These are phyloP conservation scores for Anguilla japonica DNA, from an alignment of 2,113 vertebrate species.

Conservation along the genomic window DNA sequence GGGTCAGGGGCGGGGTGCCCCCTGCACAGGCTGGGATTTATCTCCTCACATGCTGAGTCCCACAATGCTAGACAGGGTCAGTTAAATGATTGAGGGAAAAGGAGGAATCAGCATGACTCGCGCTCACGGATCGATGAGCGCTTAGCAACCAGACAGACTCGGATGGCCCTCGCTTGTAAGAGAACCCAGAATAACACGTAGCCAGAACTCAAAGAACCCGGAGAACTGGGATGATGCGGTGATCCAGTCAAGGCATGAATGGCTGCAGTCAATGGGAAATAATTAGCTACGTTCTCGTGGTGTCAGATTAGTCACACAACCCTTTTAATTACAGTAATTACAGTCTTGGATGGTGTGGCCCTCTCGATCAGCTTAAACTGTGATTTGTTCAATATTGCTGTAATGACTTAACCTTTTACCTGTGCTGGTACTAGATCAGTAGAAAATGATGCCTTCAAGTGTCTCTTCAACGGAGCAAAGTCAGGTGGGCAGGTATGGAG, in stretches of 20 bases:
- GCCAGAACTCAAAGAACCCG: background rate
- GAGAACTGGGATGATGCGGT: background rate
- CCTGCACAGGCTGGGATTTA: constrained; percentile 2
- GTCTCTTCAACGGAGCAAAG: too few relatives aligned
- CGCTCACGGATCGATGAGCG: constrained; percentile 23
- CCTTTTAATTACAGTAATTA: background rate
- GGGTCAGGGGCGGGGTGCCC: constrained; percentile 4
- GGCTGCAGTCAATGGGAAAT: background rate
- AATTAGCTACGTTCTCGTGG: background rate
- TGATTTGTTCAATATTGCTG: background rate
- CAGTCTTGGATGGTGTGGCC: background rate
- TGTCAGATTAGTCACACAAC: background rate
- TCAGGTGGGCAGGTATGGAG: too few relatives aligned
- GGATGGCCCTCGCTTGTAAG: background rate
- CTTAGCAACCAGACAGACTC: constrained; percentile 7
- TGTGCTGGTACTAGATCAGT: too few relatives aligned
- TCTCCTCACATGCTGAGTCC: constrained; percentile 10
- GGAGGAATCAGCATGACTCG: constrained; percentile 5
- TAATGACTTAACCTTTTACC: background rate
- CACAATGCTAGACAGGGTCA: constrained; percentile 4
- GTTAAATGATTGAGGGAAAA: constrained; percentile 19
- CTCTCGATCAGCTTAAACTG: background rate
- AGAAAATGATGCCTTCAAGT: too few relatives aligned
- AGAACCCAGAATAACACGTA: background rate
- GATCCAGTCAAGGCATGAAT: background rate